Evolutionary conservation across 2,113 vertebrate genomes (phyloP), one percentile per base, ranked within the genome.

Genomic region (Dipodomys merriami): DNA sequence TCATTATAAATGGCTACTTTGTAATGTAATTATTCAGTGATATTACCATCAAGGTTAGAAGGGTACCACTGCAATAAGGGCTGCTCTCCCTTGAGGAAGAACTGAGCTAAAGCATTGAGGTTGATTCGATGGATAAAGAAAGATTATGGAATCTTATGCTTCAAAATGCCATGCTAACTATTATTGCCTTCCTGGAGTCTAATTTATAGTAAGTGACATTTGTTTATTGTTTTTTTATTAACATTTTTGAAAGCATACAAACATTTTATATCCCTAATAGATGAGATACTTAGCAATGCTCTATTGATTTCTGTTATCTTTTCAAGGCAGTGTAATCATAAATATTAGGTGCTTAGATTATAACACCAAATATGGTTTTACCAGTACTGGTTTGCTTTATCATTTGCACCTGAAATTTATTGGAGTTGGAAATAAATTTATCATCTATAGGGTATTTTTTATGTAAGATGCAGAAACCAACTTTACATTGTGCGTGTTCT

Each of bases 211-310:
- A 6, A 74, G 4, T 25, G 95, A 57, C 35, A 94, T 86, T 93
- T 97, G 91, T 93, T 95, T 96, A 81, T 49, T 79, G 84, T 73
- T 82, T 73, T 80, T 96, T 93, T 85, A 86, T 83, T 94, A 97
- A 97, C 85, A 96, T 84, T 90, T 96, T 83, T 76, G 69, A 95
- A 97, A 95, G 23, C 53, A 94, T 35, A 95, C 25, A 57, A 78
- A 68, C 86, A 89, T 78, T 96, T 95, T 90, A 86, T 27, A 35
- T 64, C 23, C 30, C 62, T 94, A 90, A 94, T 95, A 83, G 44
- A 93, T 87, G 77, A 53, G 46, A 33, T 69, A 86, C 30, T 91
- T 89, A 95, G 77, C 82, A 95, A 94, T 89, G 82, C 46, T 81
- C 84, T 94, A 91, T 67, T 95, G 93, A 92, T 67, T 92, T 96